Base-by-base conservation (phyloP, 2,888 invertebrate genomes). In the Odiellus spinosus region DNA sequence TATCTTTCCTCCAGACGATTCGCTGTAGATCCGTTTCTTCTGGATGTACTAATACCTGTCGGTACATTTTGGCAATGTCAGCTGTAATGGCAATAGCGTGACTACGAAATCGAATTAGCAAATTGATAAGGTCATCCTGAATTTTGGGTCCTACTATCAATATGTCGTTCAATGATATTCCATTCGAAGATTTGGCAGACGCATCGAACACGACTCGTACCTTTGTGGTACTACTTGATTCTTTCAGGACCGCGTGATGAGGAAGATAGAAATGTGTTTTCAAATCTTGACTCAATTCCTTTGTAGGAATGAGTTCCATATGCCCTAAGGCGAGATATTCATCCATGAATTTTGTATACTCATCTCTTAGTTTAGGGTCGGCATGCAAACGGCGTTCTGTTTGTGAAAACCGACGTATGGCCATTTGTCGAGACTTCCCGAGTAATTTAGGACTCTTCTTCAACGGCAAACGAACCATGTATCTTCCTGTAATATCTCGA, bases 101-200 rank as follows among this genome's bases (percentile, higher is more conserved):
- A 10, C 47, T 47, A 3, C 63, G 45, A 45, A 60, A 61, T 3
- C 60, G 41, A 2, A 60, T 15, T 1, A 66, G 45, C 19, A 63
- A 58, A n/a, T 52, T 45, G 38, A 59, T 52, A 3, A 64, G 49
- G 14, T 61, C 60, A 8, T 57, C 54, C 46, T 65, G 62, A 0
- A 64, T 42, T 3, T 53, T 56, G 1, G 65, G 61, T 1, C 64
- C 63, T 1, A 58, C 53, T 48, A 56, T 50, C 10, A 61, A 52
- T 0, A 54, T 48, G 35, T 65, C 60, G 36, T 66, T 66, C 2
- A 65, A 39, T 3, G 64, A 62, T 2, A 2, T 45, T 14, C 40
- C 33, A 40, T 32, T 36, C 10, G 45, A 44, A 3, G 44, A 14
- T 45, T 44, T 44, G 21, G 19, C 20, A 3, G 38, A 44, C 6